Evolutionary conservation across 2,797 vertebrate genomes (phyloP).

Genomic region (Momotus momota): DNA sequence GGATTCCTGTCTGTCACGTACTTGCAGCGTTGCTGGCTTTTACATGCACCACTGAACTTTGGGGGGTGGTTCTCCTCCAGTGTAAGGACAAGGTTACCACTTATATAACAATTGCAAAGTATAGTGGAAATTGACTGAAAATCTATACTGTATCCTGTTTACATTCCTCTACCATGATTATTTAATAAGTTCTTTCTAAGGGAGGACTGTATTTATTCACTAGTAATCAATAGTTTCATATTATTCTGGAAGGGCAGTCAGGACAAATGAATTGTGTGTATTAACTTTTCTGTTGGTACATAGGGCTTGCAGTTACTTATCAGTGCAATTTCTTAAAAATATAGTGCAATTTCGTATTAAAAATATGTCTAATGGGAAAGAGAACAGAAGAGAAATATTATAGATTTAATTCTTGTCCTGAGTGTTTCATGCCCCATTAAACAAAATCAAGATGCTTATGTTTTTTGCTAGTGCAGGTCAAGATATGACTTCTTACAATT

Average conservation of each 20-base stretch:
- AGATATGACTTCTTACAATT: not conserved
- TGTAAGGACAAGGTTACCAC: not conserved
- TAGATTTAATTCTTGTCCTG: not conserved
- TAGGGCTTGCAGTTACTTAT: not conserved
- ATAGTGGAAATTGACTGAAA: not conserved
- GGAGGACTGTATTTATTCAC: not conserved
- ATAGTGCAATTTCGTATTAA: not conserved
- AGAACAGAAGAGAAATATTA: not conserved
- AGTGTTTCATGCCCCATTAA: not conserved
- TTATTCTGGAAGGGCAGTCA: not conserved
- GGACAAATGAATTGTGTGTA: not conserved
- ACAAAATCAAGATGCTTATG: not conserved
- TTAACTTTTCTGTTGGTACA: not conserved
- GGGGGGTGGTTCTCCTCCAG: not conserved
- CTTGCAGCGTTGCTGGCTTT: not conserved
- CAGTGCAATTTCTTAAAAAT: not conserved
- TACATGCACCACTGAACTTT: not conserved
- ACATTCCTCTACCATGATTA: not conserved
- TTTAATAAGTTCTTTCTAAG: constrained; percentile 17
- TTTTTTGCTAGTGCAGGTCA: not conserved
- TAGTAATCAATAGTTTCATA: constrained; percentile 3
- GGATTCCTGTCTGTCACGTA: not conserved
- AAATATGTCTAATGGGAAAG: not conserved
- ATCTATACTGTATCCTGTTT: not conserved
- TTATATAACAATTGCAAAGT: not conserved